A percentile compares a stretch with the other conserved stretches of the same genome.
Conservation (phyloP, 2,888 invertebrate species). For the Andrena chrysosceles region DNA sequence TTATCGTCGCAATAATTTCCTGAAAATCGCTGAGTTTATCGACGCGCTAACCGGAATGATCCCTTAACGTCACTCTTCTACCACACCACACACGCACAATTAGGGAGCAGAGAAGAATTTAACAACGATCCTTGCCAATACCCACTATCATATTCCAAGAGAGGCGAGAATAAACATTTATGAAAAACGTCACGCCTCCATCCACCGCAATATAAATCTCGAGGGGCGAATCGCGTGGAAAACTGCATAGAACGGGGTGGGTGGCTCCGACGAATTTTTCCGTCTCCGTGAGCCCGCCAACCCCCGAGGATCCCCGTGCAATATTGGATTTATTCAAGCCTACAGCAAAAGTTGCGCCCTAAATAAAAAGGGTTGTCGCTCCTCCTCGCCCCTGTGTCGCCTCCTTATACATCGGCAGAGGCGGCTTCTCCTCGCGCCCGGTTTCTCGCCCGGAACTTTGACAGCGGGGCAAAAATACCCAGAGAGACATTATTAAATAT, state of each 20-base stretch:
- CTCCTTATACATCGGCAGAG: slow-evolving; percentile 56
- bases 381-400: slow-evolving; percentile 59
- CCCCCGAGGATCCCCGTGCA: slow-evolving; percentile 62
- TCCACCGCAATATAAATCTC: slow-evolving; percentile 15
- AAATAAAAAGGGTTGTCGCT: slow-evolving; percentile 84
- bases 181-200: not conserved
- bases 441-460: slow-evolving; percentile 78
- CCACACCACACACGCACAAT: too few relatives aligned
- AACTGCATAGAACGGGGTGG: slow-evolving; percentile 22
- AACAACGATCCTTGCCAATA: too few relatives aligned
- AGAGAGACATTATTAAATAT: slow-evolving; percentile 84
- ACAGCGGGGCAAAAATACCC: slow-evolving; percentile 81
- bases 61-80: too few relatives aligned
- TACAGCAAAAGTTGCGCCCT: slow-evolving; percentile 79
- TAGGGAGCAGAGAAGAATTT: too few relatives aligned
- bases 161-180: too few relatives aligned
- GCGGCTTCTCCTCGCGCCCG: slow-evolving; percentile 70
- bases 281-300: slow-evolving; percentile 33
- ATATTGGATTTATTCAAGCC: slow-evolving; percentile 83
- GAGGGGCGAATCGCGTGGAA: slow-evolving; percentile 13
- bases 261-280: slow-evolving; percentile 51
- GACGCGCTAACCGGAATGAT: too few relatives aligned
- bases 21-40: too few relatives aligned
- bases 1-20: too few relatives aligned
- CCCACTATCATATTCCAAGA: too few relatives aligned